phyloP scores from a whole-genome alignment of 2,888 invertebrate genomes.

The Bellardia bayeri region DNA sequence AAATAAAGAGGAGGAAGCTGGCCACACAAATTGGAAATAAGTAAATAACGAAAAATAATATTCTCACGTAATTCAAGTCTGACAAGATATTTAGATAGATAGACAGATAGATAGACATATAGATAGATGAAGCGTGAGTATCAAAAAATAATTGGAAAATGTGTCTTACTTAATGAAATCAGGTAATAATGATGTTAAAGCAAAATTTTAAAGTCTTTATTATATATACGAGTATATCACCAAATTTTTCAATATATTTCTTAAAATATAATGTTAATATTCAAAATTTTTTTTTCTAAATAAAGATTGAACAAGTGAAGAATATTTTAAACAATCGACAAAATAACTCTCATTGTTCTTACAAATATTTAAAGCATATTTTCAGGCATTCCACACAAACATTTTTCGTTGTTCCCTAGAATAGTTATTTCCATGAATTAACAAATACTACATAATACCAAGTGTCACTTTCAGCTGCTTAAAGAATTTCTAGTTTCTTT shows the following conservation, averaged over 20 bases:
- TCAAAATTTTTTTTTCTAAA: too few relatives aligned
- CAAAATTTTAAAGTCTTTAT: too few relatives aligned
- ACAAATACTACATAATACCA: background rate
- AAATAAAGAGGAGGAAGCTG: background rate
- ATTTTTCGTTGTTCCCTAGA: too few relatives aligned
- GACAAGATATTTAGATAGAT: background rate
- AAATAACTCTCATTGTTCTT: too few relatives aligned
- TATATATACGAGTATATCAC: too few relatives aligned
- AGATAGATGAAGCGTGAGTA: background rate
- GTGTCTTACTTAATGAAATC: background rate
- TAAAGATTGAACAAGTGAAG: too few relatives aligned
- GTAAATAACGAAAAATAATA: background rate
- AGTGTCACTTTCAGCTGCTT: constrained; percentile 31
- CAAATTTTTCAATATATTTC: too few relatives aligned
- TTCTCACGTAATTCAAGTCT: constrained; percentile 10
- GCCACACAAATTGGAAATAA: background rate
- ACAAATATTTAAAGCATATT: background rate
- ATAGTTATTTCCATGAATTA: background rate
- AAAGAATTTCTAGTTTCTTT: background rate
- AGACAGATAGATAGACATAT: background rate
- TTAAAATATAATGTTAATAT: too few relatives aligned
- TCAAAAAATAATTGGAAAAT: background rate
- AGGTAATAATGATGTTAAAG: background rate
- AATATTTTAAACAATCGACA: too few relatives aligned
- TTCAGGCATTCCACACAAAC: background rate